A percentile compares a stretch with the other conserved stretches of the same genome.
Evolutionary conservation across 2,797 vertebrate genomes (phyloP).

Genomic region (Furcifer pardalis): DNA sequence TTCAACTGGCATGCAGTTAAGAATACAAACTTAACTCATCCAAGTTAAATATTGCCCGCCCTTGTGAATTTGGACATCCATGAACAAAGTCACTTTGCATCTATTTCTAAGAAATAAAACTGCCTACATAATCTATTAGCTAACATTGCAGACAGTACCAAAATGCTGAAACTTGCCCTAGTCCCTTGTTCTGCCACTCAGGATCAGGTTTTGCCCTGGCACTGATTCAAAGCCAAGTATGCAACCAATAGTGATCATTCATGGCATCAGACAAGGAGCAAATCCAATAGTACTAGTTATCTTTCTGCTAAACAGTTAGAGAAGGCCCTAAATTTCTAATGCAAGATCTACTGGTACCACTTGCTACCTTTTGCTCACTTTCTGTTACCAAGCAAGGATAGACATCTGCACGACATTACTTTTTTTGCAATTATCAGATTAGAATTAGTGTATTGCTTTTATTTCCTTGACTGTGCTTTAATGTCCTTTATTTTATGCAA

Average conservation of each 20-base stretch:
- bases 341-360: background rate
- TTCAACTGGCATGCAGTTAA: background rate
- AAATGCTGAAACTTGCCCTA: slow-evolving; percentile 8
- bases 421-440: background rate
- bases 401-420: background rate
- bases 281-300: background rate
- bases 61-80: background rate
- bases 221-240: background rate
- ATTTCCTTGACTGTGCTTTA: background rate
- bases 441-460: background rate
- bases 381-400: background rate
- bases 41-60: background rate
- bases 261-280: background rate
- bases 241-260: background rate
- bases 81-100: background rate
- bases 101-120: background rate
- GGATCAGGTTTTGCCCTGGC: background rate
- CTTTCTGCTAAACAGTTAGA: background rate
- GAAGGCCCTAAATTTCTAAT: background rate
- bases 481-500: slow-evolving; percentile 9
- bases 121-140: background rate
- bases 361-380: background rate
- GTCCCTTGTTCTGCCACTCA: background rate
- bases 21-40: background rate
- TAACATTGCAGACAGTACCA: slow-evolving; percentile 12